Evolutionary conservation across 2,888 invertebrate species (phyloP), one percentile per base, ranked within the genome.

Genomic region (Tetragnatha montana): DNA sequence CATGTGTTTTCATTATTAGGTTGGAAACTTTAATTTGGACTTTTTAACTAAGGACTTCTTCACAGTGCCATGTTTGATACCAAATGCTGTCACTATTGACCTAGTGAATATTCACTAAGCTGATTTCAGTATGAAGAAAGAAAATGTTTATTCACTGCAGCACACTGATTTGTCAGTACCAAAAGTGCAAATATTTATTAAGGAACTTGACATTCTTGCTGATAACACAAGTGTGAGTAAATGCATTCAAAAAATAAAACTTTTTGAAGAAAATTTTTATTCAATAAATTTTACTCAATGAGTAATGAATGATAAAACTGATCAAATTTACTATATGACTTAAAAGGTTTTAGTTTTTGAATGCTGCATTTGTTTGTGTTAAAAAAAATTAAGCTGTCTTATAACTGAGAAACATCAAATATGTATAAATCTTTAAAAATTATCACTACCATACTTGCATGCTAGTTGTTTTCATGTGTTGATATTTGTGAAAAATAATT

Each of bases 1-100:
- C 60, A 35, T 35, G 2, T 60, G 12, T 10, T 60, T 22, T 70
- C 47, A 19, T 79, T 79, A 73, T 22, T 78, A 89, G 89, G 85
- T 75, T 89, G 85, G 81, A 35, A 85, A 70, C 88, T 60, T 60
- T 78, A 80, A 78, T 80, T 79, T 81, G 85, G 84, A 89, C 81
- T 81, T 89, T 89, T 60, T 85, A 85, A 89, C 75, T 69, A 89
- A 78, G 81, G 84, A 89, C 85, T 85, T 12, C 85, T 89, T 85
- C 81, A 85, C 89, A 89, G 89, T 89, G 89, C 89, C 89, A 89
- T 89, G 85, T 89, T 89, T 89, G 89, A 89, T 89, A 89, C 89
- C 89, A 89, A 89, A 85, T 85, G 85, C 76, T 75, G 71, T 85
- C 78, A 35, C 75, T 81, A 85, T 81, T 85, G 71, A 84, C 73